Evolutionary conservation across 1,140 invertebrate genomes (phyloP).

Genomic region (Cataglyphis hispanica): DNA sequence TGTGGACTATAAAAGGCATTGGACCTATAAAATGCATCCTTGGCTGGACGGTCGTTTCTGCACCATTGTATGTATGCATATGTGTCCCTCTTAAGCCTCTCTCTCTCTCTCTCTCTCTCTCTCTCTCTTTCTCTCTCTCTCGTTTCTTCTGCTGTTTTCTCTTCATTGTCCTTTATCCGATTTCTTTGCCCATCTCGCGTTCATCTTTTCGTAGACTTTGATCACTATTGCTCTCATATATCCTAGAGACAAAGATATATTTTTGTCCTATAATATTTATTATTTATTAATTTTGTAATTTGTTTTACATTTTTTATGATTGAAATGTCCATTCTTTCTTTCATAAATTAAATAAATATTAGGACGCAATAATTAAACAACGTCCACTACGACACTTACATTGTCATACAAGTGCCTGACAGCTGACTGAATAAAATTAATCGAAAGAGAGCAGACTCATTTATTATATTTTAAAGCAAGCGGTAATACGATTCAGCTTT

Average conservation of each 20-base stretch:
- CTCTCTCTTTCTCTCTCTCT: constrained; percentile 26
- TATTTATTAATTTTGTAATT: neutral
- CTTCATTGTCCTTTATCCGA: constrained; percentile 40
- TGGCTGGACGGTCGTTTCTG: constrained; percentile 79
- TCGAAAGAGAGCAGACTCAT: neutral
- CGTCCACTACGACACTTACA: neutral
- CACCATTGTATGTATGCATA: constrained; percentile 78
- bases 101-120: constrained; percentile 31
- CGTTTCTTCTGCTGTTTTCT: neutral
- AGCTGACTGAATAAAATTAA: constrained; percentile 11
- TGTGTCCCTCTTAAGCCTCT: constrained; percentile 17
- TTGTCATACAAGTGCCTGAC: neutral
- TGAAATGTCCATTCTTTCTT: neutral
- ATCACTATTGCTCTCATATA: constrained; percentile 16
- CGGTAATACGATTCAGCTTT: neutral
- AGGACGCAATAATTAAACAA: neutral
- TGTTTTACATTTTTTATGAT: neutral
- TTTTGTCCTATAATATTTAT: constrained; percentile 60
- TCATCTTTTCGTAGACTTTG: constrained; percentile 20
- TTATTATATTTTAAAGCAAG: constrained; percentile 17
- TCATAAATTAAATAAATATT: neutral
- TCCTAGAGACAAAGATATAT: constrained; percentile 63
- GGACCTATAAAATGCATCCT: constrained; percentile 87
- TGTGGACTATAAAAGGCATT: constrained; percentile 86
- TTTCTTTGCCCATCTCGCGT: constrained; percentile 7